Evolutionary conservation across 2,797 vertebrate species (phyloP), one percentile per base, ranked within the genome.

Genomic region (Antrozous pallidus): DNA sequence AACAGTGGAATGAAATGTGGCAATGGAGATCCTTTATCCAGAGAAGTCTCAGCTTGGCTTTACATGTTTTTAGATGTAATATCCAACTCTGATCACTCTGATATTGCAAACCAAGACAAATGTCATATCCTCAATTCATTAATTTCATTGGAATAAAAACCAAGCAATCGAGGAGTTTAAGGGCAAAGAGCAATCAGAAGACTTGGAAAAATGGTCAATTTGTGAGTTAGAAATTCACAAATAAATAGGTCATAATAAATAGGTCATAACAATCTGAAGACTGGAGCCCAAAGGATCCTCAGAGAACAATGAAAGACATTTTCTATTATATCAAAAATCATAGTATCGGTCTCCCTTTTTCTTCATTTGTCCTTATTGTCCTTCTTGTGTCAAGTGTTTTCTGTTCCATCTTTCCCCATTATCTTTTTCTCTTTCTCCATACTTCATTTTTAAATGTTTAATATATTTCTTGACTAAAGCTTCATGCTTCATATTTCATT

Each of bases 371-470:
- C 73, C 42, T 94, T 51, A 49, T 63, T 79, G 92, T 70, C 47
- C 88, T 88, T 69, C 36, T 78, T 22, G 12, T 47, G 38, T 6
- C 14, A 79, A 36, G 5, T 26, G 8, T 93, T 81, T 84, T 77
- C 38, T 80, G 47, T 71, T 54, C 20, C 3, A 36, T 36, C 56
- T 85, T 73, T 47, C 33, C 20, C 17, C 16, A 31, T 31, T 67
- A 17, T 54, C 28, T 71, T 91, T 80, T 93, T 38, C 8, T 90
- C 36, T 14, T 40, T 47, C 5, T 40, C 6, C 45, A 70, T n/a
- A 45, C 9, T 92, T 95, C 51, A 88, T 14, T 92, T 94, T 88
- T 63, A 82, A 90, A 83, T 51, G n/a, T 42, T 74, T 80, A n/a
- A 58, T 56, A 22, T 33, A 80, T 47, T 51, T 71, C 26, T 82